Conservation (phyloP, 2,113 vertebrate genomes). For the Scatophagus argus region DNA sequence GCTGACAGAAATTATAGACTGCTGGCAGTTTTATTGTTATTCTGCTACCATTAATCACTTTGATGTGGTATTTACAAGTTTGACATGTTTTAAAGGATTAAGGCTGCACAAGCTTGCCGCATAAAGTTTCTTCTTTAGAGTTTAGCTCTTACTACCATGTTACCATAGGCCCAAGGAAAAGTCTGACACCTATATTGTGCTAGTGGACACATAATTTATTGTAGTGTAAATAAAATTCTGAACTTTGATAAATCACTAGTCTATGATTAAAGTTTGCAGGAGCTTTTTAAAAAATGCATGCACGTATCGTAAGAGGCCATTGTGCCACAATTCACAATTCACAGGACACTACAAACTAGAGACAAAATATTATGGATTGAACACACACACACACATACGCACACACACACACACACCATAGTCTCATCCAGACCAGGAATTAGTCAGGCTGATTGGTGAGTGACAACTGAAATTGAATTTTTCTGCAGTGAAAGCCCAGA, state of each 20-base stretch:
- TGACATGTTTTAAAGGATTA: background rate
- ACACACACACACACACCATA: constrained; percentile 11
- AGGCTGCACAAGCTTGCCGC: constrained; percentile 13
- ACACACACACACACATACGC: constrained; percentile 16
- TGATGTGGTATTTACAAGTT: background rate
- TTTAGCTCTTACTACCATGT: background rate
- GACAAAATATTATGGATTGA: constrained; percentile 3
- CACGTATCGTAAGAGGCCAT: background rate
- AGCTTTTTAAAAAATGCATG: background rate
- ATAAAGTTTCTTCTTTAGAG: background rate
- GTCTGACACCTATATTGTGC: background rate
- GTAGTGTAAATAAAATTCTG: background rate
- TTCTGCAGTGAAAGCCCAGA: constrained; percentile 57
- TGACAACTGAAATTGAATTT: constrained; percentile 78
- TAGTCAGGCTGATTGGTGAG: constrained; percentile 69
- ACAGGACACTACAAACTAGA: constrained; percentile 4
- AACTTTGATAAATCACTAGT: constrained; percentile 10
- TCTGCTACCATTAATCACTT: constrained; percentile 15
- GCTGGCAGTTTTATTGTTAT: constrained; percentile 27
- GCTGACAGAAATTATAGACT: constrained; percentile 14
- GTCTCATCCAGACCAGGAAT: constrained; percentile 55
- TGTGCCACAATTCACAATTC: constrained; percentile 10
- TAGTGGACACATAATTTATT: background rate
- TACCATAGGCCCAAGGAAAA: background rate
- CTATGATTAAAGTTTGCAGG: constrained; percentile 5